Percentiles rank a stretch among this genome's conserved stretches.
phyloP scores from a whole-genome alignment of 2,797 vertebrate genomes.

The Sphaeramia orbicularis region DNA sequence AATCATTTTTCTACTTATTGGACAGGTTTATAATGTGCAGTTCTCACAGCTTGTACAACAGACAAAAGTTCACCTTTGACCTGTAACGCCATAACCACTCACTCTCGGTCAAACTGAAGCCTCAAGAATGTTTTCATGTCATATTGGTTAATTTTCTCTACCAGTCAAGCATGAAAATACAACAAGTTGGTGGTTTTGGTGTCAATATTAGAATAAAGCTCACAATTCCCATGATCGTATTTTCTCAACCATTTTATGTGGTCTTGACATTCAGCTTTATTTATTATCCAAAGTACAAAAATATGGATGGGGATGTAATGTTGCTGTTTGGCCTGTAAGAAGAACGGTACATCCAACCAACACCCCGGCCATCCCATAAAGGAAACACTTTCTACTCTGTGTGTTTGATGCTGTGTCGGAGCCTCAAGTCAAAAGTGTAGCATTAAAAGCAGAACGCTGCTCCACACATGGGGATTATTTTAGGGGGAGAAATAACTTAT shows the following conservation, averaged over 20 bases:
- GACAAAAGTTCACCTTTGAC: constrained; percentile 59
- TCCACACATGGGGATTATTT: constrained; percentile 59
- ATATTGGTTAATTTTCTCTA: constrained; percentile 60
- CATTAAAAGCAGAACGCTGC: constrained; percentile 70
- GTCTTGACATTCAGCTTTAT: constrained; percentile 49
- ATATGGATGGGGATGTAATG: constrained; percentile 12
- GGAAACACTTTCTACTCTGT: constrained; percentile 24
- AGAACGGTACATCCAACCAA: constrained; percentile 16
- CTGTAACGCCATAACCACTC: constrained; percentile 40
- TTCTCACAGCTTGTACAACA: constrained; percentile 35
- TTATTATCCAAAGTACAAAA: constrained; percentile 40
- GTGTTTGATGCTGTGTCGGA: constrained; percentile 55
- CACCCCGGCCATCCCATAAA: constrained; percentile 39
- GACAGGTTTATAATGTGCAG: constrained; percentile 40
- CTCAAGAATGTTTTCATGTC: constrained; percentile 64
- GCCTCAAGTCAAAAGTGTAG: constrained; percentile 44
- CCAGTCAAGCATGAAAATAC: constrained; percentile 66
- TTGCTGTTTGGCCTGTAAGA: constrained; percentile 33
- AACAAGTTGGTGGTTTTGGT: constrained; percentile 63
- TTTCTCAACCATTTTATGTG: constrained; percentile 63
- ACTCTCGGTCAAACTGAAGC: constrained; percentile 50
- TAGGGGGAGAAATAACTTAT: constrained; percentile 12
- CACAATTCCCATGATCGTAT: constrained; percentile 46
- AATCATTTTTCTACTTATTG: constrained; percentile 53
- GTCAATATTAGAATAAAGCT: constrained; percentile 44